Percentiles rank a stretch among this genome's conserved stretches.
Conservation (phyloP, 2,797 vertebrate genomes). For the Pipistrellus pygmaeus region DNA sequence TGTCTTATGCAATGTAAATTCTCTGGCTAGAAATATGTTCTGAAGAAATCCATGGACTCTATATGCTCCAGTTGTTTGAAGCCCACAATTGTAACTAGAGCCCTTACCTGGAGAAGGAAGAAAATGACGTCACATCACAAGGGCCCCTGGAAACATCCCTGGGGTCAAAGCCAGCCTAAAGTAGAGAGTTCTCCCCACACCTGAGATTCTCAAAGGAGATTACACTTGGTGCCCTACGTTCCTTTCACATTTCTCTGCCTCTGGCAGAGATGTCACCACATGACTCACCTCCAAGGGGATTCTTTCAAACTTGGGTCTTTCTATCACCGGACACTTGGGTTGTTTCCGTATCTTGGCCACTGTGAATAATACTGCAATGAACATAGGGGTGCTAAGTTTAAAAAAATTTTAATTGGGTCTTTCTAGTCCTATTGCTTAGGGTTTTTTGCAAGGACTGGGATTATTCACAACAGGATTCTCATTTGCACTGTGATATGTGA, state of each 20-base stretch:
- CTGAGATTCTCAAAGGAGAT: background rate
- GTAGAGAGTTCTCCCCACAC: background rate
- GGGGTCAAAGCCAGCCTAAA: background rate
- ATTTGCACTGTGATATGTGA: background rate
- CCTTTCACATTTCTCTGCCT: background rate
- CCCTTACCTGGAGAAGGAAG: background rate
- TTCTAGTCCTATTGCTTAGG: background rate
- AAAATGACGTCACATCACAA: background rate
- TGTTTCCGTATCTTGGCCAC: no score
- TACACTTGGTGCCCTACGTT: background rate
- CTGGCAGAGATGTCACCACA: background rate
- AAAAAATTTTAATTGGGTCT: background rate
- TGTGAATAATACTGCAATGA: no score
- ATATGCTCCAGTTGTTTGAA: background rate
- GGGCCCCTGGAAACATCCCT: background rate
- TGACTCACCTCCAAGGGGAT: background rate
- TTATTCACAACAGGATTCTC: background rate
- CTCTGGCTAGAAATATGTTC: background rate
- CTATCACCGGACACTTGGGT: no score
- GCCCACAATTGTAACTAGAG: background rate
- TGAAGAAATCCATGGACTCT: conserved; percentile 7
- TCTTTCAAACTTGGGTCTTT: background rate
- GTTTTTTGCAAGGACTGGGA: background rate
- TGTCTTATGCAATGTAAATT: background rate
- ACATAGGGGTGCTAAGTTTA: no score